Percentiles rank a stretch among this genome's conserved stretches.
Evolutionary conservation across 1,140 invertebrate species (phyloP).

Genomic region (Ooceraea biroi): DNA sequence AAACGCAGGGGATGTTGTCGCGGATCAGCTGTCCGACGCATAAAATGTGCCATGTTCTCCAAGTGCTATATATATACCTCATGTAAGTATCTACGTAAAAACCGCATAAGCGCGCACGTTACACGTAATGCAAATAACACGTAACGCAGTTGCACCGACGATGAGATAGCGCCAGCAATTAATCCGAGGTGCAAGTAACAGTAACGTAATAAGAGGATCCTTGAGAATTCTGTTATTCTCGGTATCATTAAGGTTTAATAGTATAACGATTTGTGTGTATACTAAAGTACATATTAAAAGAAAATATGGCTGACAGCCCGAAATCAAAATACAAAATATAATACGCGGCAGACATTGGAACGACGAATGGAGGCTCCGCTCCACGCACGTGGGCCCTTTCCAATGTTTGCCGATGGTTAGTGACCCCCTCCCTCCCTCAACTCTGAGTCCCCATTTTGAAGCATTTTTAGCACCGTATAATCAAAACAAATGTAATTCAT

Average conservation of each 20-base stretch:
- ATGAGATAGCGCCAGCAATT: slow-evolving; percentile 21
- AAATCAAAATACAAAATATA: slow-evolving; percentile 79
- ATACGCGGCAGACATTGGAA: slow-evolving; percentile 68
- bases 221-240: slow-evolving; percentile 27
- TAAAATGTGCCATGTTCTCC: slow-evolving; percentile 63
- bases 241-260: slow-evolving; percentile 57
- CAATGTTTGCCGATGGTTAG: slow-evolving; percentile 74
- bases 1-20: slow-evolving; percentile 53
- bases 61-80: slow-evolving; percentile 56
- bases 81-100: slow-evolving; percentile 58
- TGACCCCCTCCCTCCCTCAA: slow-evolving; percentile 10
- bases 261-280: slow-evolving; percentile 56
- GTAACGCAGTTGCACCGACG: slow-evolving; percentile 9
- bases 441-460: slow-evolving; percentile 26
- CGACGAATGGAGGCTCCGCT: slow-evolving; percentile 34
- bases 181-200: neutral
- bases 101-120: neutral
- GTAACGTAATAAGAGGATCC: slow-evolving; percentile 26
- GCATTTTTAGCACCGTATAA: slow-evolving; percentile 25
- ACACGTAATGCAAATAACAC: slow-evolving; percentile 21
- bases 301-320: slow-evolving; percentile 76
- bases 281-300: slow-evolving; percentile 56
- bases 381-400: slow-evolving; percentile 59
- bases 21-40: slow-evolving; percentile 29
- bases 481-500: slow-evolving; percentile 43